Percentiles rank a stretch among this genome's conserved stretches.
These are phyloP conservation scores for Oncorhynchus kisutch DNA, from an alignment of 2,113 vertebrate genomes.

Conservation along the genomic window DNA sequence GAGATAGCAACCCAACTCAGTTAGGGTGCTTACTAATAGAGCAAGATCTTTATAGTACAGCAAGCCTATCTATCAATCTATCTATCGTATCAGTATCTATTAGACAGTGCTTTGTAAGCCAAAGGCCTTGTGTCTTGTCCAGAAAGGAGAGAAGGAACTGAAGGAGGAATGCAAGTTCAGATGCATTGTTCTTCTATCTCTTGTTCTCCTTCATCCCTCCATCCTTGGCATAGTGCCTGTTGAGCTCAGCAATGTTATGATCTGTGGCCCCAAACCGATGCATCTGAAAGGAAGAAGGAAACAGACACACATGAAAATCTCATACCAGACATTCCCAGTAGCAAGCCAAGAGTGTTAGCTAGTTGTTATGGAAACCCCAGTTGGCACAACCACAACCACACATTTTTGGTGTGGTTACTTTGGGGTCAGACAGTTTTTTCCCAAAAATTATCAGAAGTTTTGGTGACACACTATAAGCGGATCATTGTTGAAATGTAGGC, in stretches of 20 bases:
- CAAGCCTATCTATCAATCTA: constrained; percentile 34
- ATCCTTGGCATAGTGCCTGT: constrained; percentile 58
- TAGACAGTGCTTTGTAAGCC: constrained; percentile 35
- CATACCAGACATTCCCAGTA: background rate
- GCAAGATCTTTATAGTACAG: constrained; percentile 15
- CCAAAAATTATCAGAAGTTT: no score
- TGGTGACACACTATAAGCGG: no score
- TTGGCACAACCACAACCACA: background rate
- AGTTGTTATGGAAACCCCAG: background rate
- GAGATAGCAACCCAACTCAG: constrained; percentile 21
- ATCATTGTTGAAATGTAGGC: no score
- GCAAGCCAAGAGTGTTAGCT: background rate
- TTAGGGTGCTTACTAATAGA: constrained; percentile 17
- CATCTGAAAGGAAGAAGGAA: constrained; percentile 51
- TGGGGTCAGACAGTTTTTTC: background rate
- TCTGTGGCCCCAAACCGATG: constrained; percentile 55
- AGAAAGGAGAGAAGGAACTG: constrained; percentile 36
- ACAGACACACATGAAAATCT: constrained; percentile 25
- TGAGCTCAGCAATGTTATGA: constrained; percentile 45
- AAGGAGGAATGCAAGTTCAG: constrained; percentile 34
- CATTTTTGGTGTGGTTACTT: background rate
- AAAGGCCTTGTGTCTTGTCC: constrained; percentile 51
- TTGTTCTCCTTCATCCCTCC: constrained; percentile 43
- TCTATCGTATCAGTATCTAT: constrained; percentile 41
- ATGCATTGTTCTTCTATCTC: constrained; percentile 38